Base-by-base conservation (phyloP, 1,140 invertebrate genomes). In the Sycophila sp. region DNA sequence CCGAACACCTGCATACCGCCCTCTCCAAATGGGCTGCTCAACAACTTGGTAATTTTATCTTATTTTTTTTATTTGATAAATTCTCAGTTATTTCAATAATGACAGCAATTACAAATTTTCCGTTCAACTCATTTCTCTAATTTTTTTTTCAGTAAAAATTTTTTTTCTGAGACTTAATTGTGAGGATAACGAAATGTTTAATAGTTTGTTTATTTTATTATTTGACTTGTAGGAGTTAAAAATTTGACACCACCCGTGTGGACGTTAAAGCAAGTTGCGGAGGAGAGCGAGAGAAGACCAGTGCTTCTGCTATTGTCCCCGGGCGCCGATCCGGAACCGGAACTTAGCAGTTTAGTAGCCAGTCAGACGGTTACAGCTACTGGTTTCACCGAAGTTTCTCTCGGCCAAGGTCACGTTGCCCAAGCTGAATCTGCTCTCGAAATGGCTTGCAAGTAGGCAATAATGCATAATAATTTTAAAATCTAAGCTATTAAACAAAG, bases 241-340 rank as follows among this genome's bases (percentile, higher is more conserved):
- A 78, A 83, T 59, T 63, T 86, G 17, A 75, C 79, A 1, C 81
- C 83, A 6, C 78, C 83, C 1, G 26, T 75, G 2, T 84, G 81
- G 82, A 81, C 78, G 0, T 53, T 86, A 11, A 80, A 79, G 66
- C 76, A 85, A 62, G 73, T 88, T 4, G 80, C 86, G 2, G 87
- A 88, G 76, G 84, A 85, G 10, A 72, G 56, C 13, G 76, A 77
- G 0, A 74, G 76, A 60, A 74, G 79, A 71, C 93, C 93, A 0
- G 89, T 95, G 22, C 78, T 96, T 6, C 87, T 96, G 19, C 85
- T 95, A 15, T 87, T 90, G 69, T 89, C 89, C 69, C 87, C 92
- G 17, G 93, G 94, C 53, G 89, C 92, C 17, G 94, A 96, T 87
- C 94, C 94, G 4, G 90, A 91, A 13, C 89, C 91, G 26, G 94